Percentiles rank a stretch among this genome's conserved stretches.
phyloP scores from a whole-genome alignment of 2,888 invertebrate species.

The Serrognathus titanus region DNA sequence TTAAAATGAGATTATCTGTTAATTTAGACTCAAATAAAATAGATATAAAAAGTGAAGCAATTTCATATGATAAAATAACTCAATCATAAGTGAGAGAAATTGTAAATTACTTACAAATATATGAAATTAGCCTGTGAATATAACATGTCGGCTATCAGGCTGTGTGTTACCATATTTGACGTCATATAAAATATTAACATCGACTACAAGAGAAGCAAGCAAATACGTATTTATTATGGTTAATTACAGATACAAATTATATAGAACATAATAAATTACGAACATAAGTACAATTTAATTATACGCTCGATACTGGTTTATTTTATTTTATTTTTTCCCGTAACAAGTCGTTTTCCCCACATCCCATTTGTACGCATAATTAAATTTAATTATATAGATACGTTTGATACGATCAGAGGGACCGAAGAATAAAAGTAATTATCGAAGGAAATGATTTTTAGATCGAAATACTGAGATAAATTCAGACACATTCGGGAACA shows the following conservation, averaged over 20 bases:
- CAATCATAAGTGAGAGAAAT: neutral
- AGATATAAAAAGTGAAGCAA: too few species aligned
- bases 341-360: conserved; percentile 21
- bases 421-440: conserved; percentile 34
- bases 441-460: conserved; percentile 33
- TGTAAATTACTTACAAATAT: neutral
- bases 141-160: conserved; percentile 1
- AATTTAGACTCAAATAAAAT: too few species aligned
- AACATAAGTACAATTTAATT: conserved; percentile 49
- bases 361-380: conserved; percentile 23
- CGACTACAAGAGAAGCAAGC: neutral
- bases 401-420: conserved; percentile 31
- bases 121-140: neutral
- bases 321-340: conserved; percentile 10
- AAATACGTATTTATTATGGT: conserved; percentile 24
- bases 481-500: conserved; percentile 8
- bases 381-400: conserved; percentile 32
- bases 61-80: too few species aligned
- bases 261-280: conserved; percentile 48
- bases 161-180: neutral
- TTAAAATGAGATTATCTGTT: too few species aligned
- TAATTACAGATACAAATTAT: conserved; percentile 47
- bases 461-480: conserved; percentile 19
- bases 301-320: conserved; percentile 29
- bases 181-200: neutral